Conservation (phyloP, 2,888 invertebrate species). For the Ormyrus thymus region DNA sequence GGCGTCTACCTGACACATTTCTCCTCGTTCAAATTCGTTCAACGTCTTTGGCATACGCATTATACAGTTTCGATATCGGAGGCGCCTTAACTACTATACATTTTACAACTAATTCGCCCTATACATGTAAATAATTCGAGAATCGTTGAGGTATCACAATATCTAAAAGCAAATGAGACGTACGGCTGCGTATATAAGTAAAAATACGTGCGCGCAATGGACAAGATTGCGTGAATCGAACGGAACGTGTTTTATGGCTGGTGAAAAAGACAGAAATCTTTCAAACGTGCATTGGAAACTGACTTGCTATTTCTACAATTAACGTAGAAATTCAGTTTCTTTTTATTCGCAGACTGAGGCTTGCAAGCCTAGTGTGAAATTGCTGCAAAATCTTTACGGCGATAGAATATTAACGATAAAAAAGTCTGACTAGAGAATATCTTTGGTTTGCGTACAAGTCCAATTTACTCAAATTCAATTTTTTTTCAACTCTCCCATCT, state of each 20-base stretch:
- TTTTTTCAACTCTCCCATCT: no score
- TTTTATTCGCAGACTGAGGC: not conserved
- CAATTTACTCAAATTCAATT: no score
- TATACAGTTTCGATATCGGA: not conserved
- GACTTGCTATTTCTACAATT: not conserved
- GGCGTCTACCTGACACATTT: not conserved
- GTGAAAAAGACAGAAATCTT: constrained; percentile 1
- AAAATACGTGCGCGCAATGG: not conserved
- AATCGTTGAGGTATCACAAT: constrained; percentile 51
- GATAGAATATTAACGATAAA: no score
- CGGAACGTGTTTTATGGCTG: not conserved
- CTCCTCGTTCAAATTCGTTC: not conserved
- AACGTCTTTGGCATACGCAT: not conserved
- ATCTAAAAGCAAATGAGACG: constrained; percentile 47
- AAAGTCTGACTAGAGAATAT: no score
- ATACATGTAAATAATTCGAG: constrained; percentile 30
- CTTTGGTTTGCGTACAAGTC: no score
- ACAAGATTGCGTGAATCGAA: not conserved
- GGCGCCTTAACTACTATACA: not conserved
- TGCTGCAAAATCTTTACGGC: no score
- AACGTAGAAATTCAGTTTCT: not conserved
- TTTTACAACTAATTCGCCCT: constrained; percentile 19
- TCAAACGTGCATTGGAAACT: not conserved
- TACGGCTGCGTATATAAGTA: not conserved
- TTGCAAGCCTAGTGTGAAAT: no score